Percentiles rank a stretch among this genome's conserved stretches.
Evolutionary conservation across 2,113 vertebrate species (phyloP).

Genomic region (Bos taurus): DNA sequence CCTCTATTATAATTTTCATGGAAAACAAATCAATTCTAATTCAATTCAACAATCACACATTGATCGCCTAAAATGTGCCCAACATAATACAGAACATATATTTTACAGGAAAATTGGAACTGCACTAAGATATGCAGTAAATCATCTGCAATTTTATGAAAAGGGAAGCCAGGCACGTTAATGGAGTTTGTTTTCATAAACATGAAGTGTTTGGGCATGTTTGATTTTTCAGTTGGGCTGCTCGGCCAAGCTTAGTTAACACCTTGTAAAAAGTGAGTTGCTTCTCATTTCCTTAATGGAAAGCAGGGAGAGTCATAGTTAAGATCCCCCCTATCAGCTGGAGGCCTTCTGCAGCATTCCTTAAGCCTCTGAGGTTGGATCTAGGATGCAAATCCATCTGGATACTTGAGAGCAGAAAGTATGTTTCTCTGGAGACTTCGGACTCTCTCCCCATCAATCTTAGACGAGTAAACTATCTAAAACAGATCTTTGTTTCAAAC

Average conservation of each 20-base stretch:
- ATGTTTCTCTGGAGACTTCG: conserved; percentile 48
- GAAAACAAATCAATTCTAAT: conserved; percentile 63
- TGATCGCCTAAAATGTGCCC: conserved; percentile 40
- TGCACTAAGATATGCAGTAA: conserved; percentile 47
- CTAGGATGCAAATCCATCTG: conserved; percentile 50
- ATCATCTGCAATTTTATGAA: conserved; percentile 72
- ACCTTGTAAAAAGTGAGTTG: conserved; percentile 72
- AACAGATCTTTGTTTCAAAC: conserved; percentile 51
- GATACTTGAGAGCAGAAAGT: conserved; percentile 50
- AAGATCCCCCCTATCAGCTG: conserved; percentile 46
- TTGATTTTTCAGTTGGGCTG: conserved; percentile 69
- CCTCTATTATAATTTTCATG: conserved; percentile 52
- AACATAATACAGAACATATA: conserved; percentile 39
- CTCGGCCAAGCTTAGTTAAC: conserved; percentile 69
- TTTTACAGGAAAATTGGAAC: conserved; percentile 58
- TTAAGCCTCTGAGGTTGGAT: conserved; percentile 25
- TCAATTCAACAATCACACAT: conserved; percentile 57
- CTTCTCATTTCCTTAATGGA: conserved; percentile 70
- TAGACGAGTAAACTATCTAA: conserved; percentile 44
- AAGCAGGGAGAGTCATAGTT: conserved; percentile 21
- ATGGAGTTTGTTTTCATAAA: conserved; percentile 72
- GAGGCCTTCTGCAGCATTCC: conserved; percentile 25
- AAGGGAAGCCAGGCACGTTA: conserved; percentile 58
- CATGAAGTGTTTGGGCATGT: conserved; percentile 71
- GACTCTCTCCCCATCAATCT: conserved; percentile 42